A percentile compares a stretch with the other conserved stretches of the same genome.
These are phyloP conservation scores for Nudaria mundana DNA, from an alignment of 2,888 invertebrate species.

Conservation along the genomic window DNA sequence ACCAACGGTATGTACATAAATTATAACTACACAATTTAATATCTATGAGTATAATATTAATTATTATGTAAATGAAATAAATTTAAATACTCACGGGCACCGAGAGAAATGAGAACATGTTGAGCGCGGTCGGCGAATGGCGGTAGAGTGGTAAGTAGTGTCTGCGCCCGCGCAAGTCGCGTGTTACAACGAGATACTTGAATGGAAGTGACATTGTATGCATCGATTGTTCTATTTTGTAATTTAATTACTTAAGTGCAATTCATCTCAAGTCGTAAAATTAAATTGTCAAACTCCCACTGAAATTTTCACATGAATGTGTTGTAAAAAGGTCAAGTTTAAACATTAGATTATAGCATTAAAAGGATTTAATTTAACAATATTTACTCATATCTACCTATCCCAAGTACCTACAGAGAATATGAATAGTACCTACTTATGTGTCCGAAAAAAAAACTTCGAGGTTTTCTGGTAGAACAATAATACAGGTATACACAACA, in stretches of 20 bases:
- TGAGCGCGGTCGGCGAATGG: slow-evolving; percentile 66
- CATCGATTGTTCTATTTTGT: slow-evolving; percentile 11
- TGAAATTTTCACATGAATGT: no score
- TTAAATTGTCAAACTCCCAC: background rate
- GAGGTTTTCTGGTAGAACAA: no score
- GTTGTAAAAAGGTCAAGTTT: no score
- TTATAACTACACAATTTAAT: slow-evolving; percentile 20
- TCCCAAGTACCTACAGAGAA: no score
- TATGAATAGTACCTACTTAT: no score
- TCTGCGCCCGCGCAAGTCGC: slow-evolving; percentile 58
- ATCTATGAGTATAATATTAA: no score
- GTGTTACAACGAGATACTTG: slow-evolving; percentile 39
- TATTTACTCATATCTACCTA: no score
- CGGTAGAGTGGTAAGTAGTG: slow-evolving; percentile 57
- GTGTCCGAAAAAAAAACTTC: no score
- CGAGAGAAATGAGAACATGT: slow-evolving; percentile 55
- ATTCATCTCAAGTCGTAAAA: background rate
- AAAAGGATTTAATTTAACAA: background rate
- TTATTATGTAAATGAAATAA: slow-evolving; percentile 30
- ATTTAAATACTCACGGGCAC: slow-evolving; percentile 53
- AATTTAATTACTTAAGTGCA: background rate
- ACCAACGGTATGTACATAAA: slow-evolving; percentile 22
- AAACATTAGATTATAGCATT: no score
- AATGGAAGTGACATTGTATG: slow-evolving; percentile 47
- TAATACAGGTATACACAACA: no score